These are phyloP conservation scores for Syrmaticus mikado DNA, from an alignment of 2,113 vertebrate species.

Conservation along the genomic window DNA sequence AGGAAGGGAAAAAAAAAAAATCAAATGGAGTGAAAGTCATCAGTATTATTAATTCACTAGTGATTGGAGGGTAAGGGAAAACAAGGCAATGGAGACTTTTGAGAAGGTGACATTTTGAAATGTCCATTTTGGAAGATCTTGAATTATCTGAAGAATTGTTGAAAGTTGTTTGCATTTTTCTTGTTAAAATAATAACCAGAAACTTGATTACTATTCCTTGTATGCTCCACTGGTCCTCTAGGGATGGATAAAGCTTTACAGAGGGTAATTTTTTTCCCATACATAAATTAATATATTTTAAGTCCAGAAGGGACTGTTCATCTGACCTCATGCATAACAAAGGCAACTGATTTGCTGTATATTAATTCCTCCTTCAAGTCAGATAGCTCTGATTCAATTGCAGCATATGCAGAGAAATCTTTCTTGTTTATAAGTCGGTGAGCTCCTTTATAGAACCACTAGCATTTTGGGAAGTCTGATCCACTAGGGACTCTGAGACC, in stretches of 20 bases:
- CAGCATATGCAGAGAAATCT: not conserved
- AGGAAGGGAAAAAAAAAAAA: too few relatives aligned
- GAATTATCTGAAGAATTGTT: not conserved
- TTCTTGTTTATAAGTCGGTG: not conserved
- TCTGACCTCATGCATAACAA: slow-evolving; percentile 21
- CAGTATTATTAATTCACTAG: not conserved
- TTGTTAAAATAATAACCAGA: not conserved
- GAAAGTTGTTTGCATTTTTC: not conserved
- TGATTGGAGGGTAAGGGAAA: not conserved
- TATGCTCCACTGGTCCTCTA: not conserved
- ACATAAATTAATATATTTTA: slow-evolving; percentile 44
- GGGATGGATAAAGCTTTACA: not conserved
- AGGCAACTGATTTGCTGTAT: not conserved
- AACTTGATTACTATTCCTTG: not conserved
- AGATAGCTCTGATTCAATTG: not conserved
- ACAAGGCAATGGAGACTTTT: not conserved
- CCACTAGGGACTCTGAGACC: not conserved
- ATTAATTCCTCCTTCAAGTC: slow-evolving; percentile 1
- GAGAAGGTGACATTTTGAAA: not conserved
- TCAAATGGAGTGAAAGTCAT: not conserved
- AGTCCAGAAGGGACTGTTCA: slow-evolving; percentile 1
- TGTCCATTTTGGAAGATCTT: not conserved
- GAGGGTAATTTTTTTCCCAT: not conserved
- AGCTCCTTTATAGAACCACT: not conserved
- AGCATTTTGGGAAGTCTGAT: not conserved